Base-by-base conservation (phyloP, 2,113 vertebrate genomes). In the Montifringilla adamsi region DNA sequence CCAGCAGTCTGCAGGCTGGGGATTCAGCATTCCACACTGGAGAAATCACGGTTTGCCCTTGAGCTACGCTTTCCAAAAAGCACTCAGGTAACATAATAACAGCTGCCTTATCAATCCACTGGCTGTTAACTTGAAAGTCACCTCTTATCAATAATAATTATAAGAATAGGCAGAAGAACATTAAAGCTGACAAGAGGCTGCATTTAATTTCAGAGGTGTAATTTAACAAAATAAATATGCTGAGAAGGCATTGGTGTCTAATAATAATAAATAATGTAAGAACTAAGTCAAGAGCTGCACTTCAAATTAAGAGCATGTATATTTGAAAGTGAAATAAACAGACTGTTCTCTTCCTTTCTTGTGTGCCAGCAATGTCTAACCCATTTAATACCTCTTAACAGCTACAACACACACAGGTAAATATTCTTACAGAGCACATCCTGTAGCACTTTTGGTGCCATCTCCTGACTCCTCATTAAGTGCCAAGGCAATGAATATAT, bases 141-240 rank as follows among this genome's bases (percentile, higher is more conserved):
- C 76, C 83, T 90, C 85, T 85, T 95, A 85, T 63, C 84, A 80
- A 74, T 89, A 89, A 74, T 77, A 80, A 86, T 91, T 93, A 50
- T 33, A 84, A 69, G 82, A 85, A 86, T 37, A 80, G 39, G 52
- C 37, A 89, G 79, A 94, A 90, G 83, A 95, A 86, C 33, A 84
- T 94, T 89, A 96, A 89, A 18, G 6, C 22, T 90, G 83, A 78
- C 72, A 89, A 58, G 79, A 74, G 85, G 63, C 76, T 84, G 68
- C 47, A 70, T 89, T 93, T 95, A 86, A 95, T 95, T 93, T 77
- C 84, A 92, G 60, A 80, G 28, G 19, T 55, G 64, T 81, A 93
- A 94, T 97, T 88, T 95, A 93, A 95, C 43, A 88, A 90, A 95
- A 88, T 86, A 94, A 92, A 90, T 86, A 90, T 30, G 47, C 83